Evolutionary conservation across 2,113 vertebrate species (phyloP), one percentile per base, ranked within the genome.

Genomic region (Coptodon bakossiorum): DNA sequence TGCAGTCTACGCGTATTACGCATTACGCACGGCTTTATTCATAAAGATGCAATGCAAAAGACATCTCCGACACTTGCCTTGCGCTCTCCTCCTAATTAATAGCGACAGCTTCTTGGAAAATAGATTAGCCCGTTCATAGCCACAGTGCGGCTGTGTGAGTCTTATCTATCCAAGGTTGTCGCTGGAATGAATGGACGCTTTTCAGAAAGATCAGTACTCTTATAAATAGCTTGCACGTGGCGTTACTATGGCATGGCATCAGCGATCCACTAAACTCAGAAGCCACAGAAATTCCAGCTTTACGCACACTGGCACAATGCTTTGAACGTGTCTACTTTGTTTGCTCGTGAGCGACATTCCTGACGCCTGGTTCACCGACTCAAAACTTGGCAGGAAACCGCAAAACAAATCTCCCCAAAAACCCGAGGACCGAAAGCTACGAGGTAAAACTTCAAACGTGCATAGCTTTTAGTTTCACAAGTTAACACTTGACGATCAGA

Each of bases 101-200:
- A 73, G 50, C 83, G 94, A 95, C 94, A 91, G 89, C 34, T 91
- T 92, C 91, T 85, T 48, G 78, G 94, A 95, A 94, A 93, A 93
- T 36, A 94, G 96, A 95, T 96, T 96, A 48, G 24, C 38, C 78
- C 10, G 73, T 63, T 88, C 85, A 81, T 4, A 66, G 87, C 79
- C 90, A 52, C 63, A 43, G 19, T 27, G 52, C 27, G 45, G 63
- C 29, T 59, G 68, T 38, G 61, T 38, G 31, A 22, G 66, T 5
- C 83, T 90, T 80, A 86, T 40, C 80, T 7, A 73, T 34, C 38
- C 24, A 38, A 57, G 43, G 52, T 34, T 71, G 79, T 8, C 29
- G n/a, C 38, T 27, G 5, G 6, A 52, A 56, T 86, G n/a, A 81
- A 63, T 76, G 12, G 53, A 57, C 3, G 36, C 16, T 24, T 63